A percentile compares a stretch with the other conserved stretches of the same genome.
These are phyloP conservation scores for Cybosia mesomella DNA, from an alignment of 2,888 invertebrate species.

Conservation along the genomic window DNA sequence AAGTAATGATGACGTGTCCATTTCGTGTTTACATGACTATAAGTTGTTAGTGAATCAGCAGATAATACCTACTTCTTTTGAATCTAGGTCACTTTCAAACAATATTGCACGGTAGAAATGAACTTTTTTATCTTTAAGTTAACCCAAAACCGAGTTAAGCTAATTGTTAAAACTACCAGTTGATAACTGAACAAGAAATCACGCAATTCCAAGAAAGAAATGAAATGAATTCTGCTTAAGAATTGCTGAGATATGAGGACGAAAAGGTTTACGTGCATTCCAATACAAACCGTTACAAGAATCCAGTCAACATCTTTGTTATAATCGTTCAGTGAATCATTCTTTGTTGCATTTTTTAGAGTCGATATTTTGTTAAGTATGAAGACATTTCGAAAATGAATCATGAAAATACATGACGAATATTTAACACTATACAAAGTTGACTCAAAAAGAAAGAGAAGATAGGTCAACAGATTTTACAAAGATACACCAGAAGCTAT, in stretches of 20 bases:
- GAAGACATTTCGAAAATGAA: background rate
- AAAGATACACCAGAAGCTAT: constrained; percentile 15
- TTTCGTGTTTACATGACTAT: constrained; percentile 32
- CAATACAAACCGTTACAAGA: constrained; percentile 35
- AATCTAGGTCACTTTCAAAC: constrained; percentile 48
- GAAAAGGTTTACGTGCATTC: constrained; percentile 14
- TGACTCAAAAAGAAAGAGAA: too few species aligned
- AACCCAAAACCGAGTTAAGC: background rate
- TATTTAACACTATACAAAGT: background rate
- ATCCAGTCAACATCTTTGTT: constrained; percentile 18
- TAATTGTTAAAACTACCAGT: background rate
- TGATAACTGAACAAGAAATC: constrained; percentile 1
- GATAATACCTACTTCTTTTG: constrained; percentile 23
- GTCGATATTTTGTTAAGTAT: background rate
- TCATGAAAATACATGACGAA: background rate
- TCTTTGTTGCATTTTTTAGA: constrained; percentile 2
- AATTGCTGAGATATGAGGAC: constrained; percentile 3
- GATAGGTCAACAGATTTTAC: background rate
- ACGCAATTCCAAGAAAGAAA: constrained; percentile 11
- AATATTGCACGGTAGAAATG: constrained; percentile 21
- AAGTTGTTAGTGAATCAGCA: constrained; percentile 42
- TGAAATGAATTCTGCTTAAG: constrained; percentile 11
- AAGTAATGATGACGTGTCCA: constrained; percentile 19
- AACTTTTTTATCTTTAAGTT: constrained; percentile 6
- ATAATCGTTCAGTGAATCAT: constrained; percentile 18